Percentiles rank a stretch among this genome's conserved stretches.
These are phyloP conservation scores for Alethe castanea DNA, from an alignment of 2,113 vertebrate species.

Conservation along the genomic window DNA sequence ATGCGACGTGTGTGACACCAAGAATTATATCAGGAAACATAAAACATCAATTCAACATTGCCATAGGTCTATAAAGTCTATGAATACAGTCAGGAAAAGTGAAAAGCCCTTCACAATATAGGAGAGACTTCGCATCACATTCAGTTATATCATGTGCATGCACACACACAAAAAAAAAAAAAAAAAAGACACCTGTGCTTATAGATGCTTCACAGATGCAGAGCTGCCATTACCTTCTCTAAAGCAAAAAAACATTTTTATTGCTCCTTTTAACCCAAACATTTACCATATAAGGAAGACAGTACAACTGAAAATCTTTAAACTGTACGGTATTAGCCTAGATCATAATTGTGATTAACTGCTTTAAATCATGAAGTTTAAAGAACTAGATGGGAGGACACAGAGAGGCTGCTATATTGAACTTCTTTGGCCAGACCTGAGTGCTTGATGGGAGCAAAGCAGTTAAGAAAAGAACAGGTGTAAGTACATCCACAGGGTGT, in stretches of 20 bases:
- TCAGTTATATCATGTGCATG: not conserved
- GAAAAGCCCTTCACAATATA: not conserved
- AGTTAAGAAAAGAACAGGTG: not conserved
- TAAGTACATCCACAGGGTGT: not conserved
- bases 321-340: not conserved
- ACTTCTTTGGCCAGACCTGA: not conserved
- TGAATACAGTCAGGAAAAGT: not conserved
- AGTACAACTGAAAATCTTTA: not conserved
- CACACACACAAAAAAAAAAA: not conserved
- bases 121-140: not conserved
- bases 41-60: not conserved
- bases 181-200: not conserved
- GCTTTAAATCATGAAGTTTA: not conserved
- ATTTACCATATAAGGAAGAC: not conserved
- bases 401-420: not conserved
- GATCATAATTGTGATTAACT: not conserved
- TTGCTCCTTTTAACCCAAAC: not conserved
- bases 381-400: not conserved
- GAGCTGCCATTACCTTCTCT: not conserved
- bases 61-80: not conserved
- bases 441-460: not conserved
- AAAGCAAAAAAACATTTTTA: not conserved
- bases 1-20: not conserved
- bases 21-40: not conserved
- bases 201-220: not conserved